Evolutionary conservation across 2,113 vertebrate genomes (phyloP).

Genomic region (Nicator chloris): DNA sequence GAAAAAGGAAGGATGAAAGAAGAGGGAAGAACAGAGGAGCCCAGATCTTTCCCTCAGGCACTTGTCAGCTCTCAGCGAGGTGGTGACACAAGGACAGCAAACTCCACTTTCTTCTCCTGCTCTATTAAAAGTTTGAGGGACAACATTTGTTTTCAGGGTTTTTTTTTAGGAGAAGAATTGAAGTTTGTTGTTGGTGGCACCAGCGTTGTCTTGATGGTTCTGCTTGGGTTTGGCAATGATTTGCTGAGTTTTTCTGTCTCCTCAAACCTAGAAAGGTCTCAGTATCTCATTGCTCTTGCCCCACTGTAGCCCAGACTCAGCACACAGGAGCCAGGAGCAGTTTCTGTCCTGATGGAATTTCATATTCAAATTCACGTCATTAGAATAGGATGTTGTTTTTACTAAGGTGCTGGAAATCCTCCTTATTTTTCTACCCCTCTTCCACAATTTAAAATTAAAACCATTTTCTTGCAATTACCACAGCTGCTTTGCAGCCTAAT

Average conservation of each 20-base stretch:
- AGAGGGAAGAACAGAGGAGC: background rate
- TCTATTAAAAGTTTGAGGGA: background rate
- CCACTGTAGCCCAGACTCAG: background rate
- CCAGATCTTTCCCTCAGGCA: background rate
- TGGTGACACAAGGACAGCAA: background rate
- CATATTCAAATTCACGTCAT: background rate
- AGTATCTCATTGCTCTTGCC: fast-evolving
- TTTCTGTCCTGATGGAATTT: background rate
- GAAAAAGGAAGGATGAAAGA: background rate
- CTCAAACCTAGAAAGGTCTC: background rate
- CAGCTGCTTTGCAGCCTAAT: background rate
- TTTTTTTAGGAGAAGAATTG: background rate
- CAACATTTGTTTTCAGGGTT: background rate
- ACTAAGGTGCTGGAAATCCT: background rate
- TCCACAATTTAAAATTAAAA: background rate
- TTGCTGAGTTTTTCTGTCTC: background rate
- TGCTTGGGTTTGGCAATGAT: background rate
- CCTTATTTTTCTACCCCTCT: no score
- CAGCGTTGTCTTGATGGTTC: background rate
- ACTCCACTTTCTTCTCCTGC: background rate
- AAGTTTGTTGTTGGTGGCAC: background rate
- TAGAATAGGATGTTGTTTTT: background rate
- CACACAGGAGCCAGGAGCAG: background rate
- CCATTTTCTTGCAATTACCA: background rate
- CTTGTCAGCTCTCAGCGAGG: background rate